These are phyloP conservation scores for Onthophagus sagittarius DNA, from an alignment of 2,888 invertebrate species.

Conservation along the genomic window DNA sequence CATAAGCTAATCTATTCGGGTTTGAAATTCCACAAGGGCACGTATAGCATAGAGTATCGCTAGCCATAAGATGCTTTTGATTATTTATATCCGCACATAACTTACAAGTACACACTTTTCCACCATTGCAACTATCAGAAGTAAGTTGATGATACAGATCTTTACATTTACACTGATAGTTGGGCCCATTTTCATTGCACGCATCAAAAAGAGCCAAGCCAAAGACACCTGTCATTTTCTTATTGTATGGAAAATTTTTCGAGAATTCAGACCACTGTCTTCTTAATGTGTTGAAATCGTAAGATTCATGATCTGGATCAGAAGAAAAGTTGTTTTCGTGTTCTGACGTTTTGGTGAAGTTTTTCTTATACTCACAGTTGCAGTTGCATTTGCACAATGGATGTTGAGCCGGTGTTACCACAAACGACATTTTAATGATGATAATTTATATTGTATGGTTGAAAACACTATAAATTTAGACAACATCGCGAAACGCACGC, in stretches of 20 bases:
- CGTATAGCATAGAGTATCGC: neutral
- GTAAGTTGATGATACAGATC: neutral
- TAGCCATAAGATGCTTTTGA: neutral
- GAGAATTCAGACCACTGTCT: conserved; percentile 18
- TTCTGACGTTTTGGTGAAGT: neutral
- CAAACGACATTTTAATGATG: conserved; percentile 4
- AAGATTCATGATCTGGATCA: neutral
- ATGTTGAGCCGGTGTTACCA: conserved; percentile 2
- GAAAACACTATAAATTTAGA: conserved; percentile 9
- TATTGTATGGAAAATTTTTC: conserved; percentile 10
- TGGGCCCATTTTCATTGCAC: neutral
- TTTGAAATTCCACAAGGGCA: neutral
- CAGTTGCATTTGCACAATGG: neutral
- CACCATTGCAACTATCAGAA: neutral
- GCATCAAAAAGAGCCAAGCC: conserved; percentile 15
- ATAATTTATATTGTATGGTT: neutral
- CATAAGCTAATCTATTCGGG: neutral
- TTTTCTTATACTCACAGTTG: neutral
- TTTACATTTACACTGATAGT: neutral
- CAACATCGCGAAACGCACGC: conserved; percentile 1
- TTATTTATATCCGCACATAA: neutral
- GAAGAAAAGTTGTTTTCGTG: neutral
- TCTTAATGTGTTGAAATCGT: conserved; percentile 12
- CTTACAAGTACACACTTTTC: neutral
- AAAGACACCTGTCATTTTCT: conserved; percentile 13